Conservation (phyloP, 2,888 invertebrate species). For the Therioaphis trifolii region DNA sequence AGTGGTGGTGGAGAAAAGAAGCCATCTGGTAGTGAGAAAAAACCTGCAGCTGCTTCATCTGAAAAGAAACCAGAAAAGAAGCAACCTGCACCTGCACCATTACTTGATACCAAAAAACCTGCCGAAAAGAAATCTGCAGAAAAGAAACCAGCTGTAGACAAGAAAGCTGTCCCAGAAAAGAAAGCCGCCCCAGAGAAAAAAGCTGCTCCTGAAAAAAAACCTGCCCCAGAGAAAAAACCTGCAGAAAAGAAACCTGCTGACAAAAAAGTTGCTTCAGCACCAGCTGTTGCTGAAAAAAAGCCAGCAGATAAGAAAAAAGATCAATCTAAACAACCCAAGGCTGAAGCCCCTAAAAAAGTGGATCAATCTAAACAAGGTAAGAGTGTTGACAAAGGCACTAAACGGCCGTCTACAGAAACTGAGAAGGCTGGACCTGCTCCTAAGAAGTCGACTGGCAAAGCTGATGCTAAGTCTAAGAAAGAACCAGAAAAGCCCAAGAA, state of each 20-base stretch:
- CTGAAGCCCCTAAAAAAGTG: slow-evolving; percentile 69
- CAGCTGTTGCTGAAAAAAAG: slow-evolving; percentile 66
- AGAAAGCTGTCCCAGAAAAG: slow-evolving; percentile 67
- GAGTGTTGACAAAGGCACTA: slow-evolving; percentile 66
- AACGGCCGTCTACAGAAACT: slow-evolving; percentile 68
- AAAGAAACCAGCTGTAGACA: slow-evolving; percentile 70
- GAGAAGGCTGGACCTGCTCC: slow-evolving; percentile 68
- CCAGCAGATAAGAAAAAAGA: slow-evolving; percentile 72
- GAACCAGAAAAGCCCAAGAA: slow-evolving; percentile 67
- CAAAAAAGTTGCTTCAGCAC: slow-evolving; percentile 68
- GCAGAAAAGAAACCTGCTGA: slow-evolving; percentile 67
- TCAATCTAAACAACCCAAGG: slow-evolving; percentile 71
- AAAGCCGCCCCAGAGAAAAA: slow-evolving; percentile 68
- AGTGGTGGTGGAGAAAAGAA: slow-evolving; percentile 60
- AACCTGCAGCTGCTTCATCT: slow-evolving; percentile 63
- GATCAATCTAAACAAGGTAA: slow-evolving; percentile 65
- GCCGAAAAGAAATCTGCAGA: slow-evolving; percentile 70
- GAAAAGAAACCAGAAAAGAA: slow-evolving; percentile 63
- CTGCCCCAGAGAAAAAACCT: slow-evolving; percentile 70
- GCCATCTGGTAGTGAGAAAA: slow-evolving; percentile 61
- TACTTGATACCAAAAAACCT: slow-evolving; percentile 70
- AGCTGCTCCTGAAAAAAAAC: slow-evolving; percentile 68
- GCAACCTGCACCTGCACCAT: slow-evolving; percentile 64
- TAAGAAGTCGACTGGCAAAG: slow-evolving; percentile 68
- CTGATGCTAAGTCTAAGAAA: slow-evolving; percentile 56